Evolutionary conservation across 2,113 vertebrate genomes (phyloP).

Genomic region (Myiozetetes cayanensis): DNA sequence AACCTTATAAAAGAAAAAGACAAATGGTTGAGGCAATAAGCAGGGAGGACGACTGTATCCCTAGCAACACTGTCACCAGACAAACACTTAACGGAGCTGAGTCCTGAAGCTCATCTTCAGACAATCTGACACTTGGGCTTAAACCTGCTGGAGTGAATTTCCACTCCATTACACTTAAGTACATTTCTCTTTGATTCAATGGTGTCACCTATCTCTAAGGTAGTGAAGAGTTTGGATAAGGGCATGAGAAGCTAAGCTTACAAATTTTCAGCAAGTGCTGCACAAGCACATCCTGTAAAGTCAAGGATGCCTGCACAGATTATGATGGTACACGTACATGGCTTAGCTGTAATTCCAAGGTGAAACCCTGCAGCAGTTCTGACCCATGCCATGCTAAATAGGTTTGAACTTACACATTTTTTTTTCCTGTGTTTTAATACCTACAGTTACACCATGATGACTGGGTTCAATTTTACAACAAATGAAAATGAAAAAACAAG

Average conservation of each 20-base stretch:
- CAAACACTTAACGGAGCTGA: background rate
- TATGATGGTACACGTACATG: background rate
- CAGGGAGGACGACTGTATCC: background rate
- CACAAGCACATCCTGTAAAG: background rate
- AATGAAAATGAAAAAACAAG: background rate
- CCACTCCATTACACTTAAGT: background rate
- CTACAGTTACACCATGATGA: background rate
- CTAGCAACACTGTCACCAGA: background rate
- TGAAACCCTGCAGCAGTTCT: background rate
- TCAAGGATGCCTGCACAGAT: background rate
- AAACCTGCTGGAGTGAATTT: constrained; percentile 28
- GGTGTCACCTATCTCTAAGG: background rate
- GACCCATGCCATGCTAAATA: background rate
- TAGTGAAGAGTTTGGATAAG: background rate
- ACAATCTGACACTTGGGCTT: constrained; percentile 8
- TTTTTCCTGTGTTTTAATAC: background rate
- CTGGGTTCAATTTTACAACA: background rate
- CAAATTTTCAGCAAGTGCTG: background rate
- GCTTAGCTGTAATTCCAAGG: background rate
- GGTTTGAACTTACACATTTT: background rate
- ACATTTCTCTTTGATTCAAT: background rate
- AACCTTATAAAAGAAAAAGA: background rate
- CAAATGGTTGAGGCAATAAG: background rate
- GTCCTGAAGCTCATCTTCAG: background rate
- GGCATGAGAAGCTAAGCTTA: background rate